These are phyloP conservation scores for pig (Sus scrofa) DNA, from an alignment of 2,113 vertebrate species.

Conservation along the genomic window DNA sequence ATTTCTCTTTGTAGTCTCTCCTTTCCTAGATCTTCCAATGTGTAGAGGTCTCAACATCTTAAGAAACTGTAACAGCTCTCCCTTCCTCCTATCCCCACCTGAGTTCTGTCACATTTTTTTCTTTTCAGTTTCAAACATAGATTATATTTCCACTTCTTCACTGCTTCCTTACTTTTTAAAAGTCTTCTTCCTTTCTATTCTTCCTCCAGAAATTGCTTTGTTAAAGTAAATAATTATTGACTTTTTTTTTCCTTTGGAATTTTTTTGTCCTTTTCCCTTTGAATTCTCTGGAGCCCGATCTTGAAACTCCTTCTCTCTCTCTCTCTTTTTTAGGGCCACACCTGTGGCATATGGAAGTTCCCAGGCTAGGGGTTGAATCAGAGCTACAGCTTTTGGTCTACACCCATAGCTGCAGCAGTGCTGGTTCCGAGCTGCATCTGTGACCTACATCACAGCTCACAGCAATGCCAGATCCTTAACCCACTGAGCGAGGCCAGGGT, in stretches of 20 bases:
- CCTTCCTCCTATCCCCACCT: neutral
- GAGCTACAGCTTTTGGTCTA: no score
- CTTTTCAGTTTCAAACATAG: neutral
- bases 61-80: neutral
- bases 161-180: neutral
- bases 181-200: neutral
- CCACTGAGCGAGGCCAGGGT: no score
- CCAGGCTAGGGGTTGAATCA: no score
- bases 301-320: neutral
- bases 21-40: neutral
- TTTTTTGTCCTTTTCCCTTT: neutral
- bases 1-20: neutral
- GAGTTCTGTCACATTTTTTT: neutral
- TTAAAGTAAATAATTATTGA: constrained; percentile 8
- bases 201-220: neutral
- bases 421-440: no score
- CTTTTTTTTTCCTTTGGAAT: neutral
- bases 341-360: no score
- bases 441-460: no score
- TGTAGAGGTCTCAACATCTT: neutral
- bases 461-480: no score
- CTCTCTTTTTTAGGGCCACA: no score
- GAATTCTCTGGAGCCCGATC: neutral
- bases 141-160: neutral
- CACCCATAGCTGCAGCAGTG: no score